phyloP scores from a whole-genome alignment of 1,140 invertebrate species.

The Leguminivora glycinivorella region DNA sequence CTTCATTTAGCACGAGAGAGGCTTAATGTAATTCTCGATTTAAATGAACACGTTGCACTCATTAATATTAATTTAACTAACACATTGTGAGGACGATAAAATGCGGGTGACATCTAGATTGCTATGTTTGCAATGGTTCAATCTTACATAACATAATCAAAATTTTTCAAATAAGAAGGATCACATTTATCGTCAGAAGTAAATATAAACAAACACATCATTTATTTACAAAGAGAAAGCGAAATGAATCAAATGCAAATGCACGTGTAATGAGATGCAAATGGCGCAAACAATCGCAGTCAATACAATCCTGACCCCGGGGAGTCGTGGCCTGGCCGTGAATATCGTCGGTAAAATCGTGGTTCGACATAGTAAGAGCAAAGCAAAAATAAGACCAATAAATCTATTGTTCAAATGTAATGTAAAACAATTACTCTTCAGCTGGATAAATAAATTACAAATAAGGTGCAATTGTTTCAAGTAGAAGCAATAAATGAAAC shows the following conservation, averaged over 20 bases:
- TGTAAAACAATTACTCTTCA: constrained; percentile 6
- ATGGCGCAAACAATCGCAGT: constrained; percentile 29
- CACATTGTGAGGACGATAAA: background rate
- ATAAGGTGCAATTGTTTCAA: constrained; percentile 5
- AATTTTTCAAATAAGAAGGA: background rate
- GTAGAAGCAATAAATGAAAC: background rate
- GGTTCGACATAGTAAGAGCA: background rate
- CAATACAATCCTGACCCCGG: constrained; percentile 19
- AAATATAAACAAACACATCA: constrained; percentile 16
- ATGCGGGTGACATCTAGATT: background rate
- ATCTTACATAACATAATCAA: background rate
- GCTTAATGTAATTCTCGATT: background rate
- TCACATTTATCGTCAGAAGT: constrained; percentile 4
- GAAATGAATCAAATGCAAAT: constrained; percentile 29
- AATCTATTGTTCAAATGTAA: constrained; percentile 8
- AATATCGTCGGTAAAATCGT: constrained; percentile 12
- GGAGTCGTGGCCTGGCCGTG: constrained; percentile 1
- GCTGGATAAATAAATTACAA: constrained; percentile 5
- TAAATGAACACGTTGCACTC: background rate
- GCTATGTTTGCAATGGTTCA: background rate
- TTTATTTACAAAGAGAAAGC: constrained; percentile 25
- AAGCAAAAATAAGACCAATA: background rate
- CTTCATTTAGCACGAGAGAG: constrained; percentile 3
- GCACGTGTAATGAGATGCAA: constrained; percentile 28
- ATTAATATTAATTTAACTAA: background rate